Conservation (phyloP, 2,888 invertebrate genomes). For the Acronicta alni region DNA sequence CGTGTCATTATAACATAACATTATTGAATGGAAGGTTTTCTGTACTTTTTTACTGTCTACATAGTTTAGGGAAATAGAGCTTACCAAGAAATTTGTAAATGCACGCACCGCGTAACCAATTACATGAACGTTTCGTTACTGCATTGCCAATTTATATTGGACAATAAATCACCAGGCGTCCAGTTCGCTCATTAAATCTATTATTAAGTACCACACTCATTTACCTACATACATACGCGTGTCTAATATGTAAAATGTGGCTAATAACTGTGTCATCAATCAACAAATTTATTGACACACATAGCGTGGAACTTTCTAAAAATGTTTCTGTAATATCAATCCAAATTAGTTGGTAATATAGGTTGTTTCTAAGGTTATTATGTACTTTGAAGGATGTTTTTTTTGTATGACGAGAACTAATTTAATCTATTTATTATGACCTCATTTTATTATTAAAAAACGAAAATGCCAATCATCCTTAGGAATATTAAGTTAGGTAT, state of each 20-base stretch:
- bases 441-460: too few species aligned
- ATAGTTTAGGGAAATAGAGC: constrained; percentile 45
- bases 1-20: too few species aligned
- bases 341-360: constrained; percentile 17
- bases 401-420: too few species aligned
- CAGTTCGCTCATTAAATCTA: constrained; percentile 55
- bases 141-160: constrained; percentile 50
- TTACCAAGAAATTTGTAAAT: constrained; percentile 41
- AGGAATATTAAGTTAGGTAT: too few species aligned
- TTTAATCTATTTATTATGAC: too few species aligned
- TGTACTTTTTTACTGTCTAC: not conserved
- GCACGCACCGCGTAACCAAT: constrained; percentile 58
- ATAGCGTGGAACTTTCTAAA: constrained; percentile 44
- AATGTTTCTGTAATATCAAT: constrained; percentile 25
- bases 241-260: constrained; percentile 55
- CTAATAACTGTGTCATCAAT: constrained; percentile 59
- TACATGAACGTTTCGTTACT: constrained; percentile 49
- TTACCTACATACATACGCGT: constrained; percentile 54
- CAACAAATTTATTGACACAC: constrained; percentile 51
- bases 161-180: constrained; percentile 58
- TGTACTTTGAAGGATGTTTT: too few species aligned
- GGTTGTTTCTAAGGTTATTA: too few species aligned
- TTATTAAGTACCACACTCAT: constrained; percentile 56
- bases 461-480: too few species aligned
- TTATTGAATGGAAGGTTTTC: not conserved